Evolutionary conservation across 2,888 invertebrate species (phyloP).

Genomic region (Volucella inflata): DNA sequence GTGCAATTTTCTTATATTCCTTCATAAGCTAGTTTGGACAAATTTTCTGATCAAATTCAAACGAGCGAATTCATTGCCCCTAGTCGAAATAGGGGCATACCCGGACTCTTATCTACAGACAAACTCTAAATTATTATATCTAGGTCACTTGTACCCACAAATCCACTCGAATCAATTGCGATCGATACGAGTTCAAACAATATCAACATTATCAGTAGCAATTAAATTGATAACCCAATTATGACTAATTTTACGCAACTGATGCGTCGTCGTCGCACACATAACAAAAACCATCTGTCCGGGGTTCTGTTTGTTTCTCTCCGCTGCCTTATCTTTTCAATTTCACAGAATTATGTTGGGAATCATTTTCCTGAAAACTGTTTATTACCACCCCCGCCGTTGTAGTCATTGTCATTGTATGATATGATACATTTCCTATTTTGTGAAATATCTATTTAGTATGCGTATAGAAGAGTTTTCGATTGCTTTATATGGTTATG

Average conservation of each 20-base stretch:
- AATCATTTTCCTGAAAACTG: slow-evolving; percentile 34
- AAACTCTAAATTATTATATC: no score
- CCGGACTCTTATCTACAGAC: no score
- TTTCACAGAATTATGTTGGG: slow-evolving; percentile 27
- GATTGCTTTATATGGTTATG: slow-evolving; percentile 49
- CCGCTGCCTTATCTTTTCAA: background rate
- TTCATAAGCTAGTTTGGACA: no score
- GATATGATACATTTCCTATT: slow-evolving; percentile 6
- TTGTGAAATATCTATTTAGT: slow-evolving; percentile 25
- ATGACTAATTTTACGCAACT: slow-evolving; percentile 38
- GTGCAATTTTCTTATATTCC: no score
- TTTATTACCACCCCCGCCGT: slow-evolving; percentile 18
- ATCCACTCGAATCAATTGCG: background rate
- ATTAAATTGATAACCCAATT: slow-evolving; percentile 39
- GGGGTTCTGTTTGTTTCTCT: slow-evolving; percentile 36
- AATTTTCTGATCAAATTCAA: no score
- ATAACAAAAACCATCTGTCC: slow-evolving; percentile 30
- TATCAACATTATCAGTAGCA: slow-evolving; percentile 13
- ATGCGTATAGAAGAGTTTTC: slow-evolving; percentile 6
- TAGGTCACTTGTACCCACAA: slow-evolving; percentile 7
- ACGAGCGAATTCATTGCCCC: no score
- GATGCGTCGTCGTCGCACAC: slow-evolving; percentile 35
- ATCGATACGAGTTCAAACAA: slow-evolving; percentile 11
- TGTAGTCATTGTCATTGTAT: no score
- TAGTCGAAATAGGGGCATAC: no score